Conservation (phyloP, 1,140 invertebrate species). For the Aphis craccivora region DNA sequence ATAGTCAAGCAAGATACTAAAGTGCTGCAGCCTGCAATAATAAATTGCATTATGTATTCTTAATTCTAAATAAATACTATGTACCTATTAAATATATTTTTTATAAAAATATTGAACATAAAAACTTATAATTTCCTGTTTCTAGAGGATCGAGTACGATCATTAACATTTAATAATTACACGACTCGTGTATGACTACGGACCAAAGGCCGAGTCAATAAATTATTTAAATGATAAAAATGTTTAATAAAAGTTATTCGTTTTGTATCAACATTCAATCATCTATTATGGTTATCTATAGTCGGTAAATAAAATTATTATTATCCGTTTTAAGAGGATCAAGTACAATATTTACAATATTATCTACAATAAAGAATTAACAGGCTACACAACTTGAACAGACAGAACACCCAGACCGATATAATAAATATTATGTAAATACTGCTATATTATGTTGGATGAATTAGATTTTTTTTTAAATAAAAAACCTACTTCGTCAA, state of each 20-base stretch:
- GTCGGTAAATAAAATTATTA: background rate
- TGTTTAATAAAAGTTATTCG: background rate
- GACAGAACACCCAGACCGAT: background rate
- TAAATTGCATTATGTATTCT: no score
- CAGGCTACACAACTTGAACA: background rate
- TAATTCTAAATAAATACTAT: no score
- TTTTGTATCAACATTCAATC: background rate
- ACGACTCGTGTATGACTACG: background rate
- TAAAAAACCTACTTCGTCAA: background rate
- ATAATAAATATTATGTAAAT: background rate
- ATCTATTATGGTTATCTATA: background rate
- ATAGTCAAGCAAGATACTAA: no score
- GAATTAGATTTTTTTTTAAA: background rate
- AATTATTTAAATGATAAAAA: background rate
- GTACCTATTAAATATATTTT: no score
- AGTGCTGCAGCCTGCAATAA: no score
- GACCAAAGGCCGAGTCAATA: background rate
- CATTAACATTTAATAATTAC: background rate
- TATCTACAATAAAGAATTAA: background rate
- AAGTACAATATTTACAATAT: background rate
- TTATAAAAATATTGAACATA: no score
- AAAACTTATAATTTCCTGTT: no score
- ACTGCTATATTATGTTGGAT: background rate
- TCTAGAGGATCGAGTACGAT: background rate
- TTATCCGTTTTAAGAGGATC: background rate